A percentile compares a stretch with the other conserved stretches of the same genome.
Evolutionary conservation across 2,888 invertebrate species (phyloP).

Genomic region (Eupithecia centaureata): DNA sequence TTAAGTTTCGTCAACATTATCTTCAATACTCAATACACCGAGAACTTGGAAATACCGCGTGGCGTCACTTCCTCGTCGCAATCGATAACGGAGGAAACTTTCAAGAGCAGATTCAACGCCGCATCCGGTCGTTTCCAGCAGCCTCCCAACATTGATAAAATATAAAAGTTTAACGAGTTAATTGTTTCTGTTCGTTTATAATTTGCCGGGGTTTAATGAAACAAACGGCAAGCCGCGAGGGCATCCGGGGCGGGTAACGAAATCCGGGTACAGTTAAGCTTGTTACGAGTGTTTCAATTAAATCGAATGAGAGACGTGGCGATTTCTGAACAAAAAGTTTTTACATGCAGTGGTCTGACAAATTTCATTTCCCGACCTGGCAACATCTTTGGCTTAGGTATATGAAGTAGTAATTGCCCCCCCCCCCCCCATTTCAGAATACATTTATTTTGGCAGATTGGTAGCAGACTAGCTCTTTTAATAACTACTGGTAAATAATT

Average conservation of each 20-base stretch:
- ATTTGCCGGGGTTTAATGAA: conserved; percentile 58
- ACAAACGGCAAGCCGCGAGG: conserved; percentile 47
- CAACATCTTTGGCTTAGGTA: neutral
- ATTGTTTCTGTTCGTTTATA: conserved; percentile 53
- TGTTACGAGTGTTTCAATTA: conserved; percentile 61
- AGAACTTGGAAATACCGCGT: conserved; percentile 10
- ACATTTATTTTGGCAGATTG: neutral
- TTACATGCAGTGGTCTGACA: conserved; percentile 40
- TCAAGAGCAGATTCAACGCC: conserved; percentile 22
- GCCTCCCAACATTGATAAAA: conserved; percentile 43
- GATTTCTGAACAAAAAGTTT: conserved; percentile 46
- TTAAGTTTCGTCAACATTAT: neutral
- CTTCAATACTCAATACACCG: neutral
- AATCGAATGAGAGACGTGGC: conserved; percentile 52
- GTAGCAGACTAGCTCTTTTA: neutral
- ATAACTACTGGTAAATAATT: neutral
- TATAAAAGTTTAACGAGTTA: conserved; percentile 54
- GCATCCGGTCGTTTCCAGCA: conserved; percentile 19
- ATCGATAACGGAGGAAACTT: conserved; percentile 31
- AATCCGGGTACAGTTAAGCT: conserved; percentile 57
- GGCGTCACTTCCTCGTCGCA: conserved; percentile 14
- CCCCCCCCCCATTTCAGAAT: neutral
- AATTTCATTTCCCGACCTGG: conserved; percentile 40
- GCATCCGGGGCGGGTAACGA: conserved; percentile 48
- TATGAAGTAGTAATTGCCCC: neutral